Evolutionary conservation across 2,797 vertebrate species (phyloP).

Genomic region (Antrozous pallidus): DNA sequence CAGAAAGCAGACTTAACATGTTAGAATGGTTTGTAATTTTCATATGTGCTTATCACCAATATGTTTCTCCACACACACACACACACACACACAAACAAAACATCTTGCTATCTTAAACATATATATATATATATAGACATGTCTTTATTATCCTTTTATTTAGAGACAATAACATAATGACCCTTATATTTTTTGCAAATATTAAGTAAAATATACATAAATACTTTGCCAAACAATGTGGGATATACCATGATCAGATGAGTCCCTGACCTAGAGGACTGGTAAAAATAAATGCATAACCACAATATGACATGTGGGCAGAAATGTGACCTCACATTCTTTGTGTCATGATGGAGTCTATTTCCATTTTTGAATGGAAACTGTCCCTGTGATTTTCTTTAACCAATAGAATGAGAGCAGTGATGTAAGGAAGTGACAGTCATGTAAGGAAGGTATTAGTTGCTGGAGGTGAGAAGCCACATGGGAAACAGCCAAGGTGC

Average conservation of each 20-base stretch:
- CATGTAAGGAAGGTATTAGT: neutral
- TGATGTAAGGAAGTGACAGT: neutral
- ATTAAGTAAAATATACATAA: neutral
- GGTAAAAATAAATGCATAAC: neutral
- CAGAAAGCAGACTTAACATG: neutral
- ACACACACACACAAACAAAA: too few species aligned
- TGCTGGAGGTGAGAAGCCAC: neutral
- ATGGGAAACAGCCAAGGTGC: neutral
- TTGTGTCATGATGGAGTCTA: neutral
- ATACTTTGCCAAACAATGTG: neutral
- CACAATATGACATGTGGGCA: neutral
- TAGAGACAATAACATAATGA: neutral
- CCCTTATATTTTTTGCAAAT: neutral
- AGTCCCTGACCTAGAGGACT: neutral
- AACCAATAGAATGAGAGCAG: neutral
- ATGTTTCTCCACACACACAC: too few species aligned
- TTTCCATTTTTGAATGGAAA: neutral
- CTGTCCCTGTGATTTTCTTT: neutral
- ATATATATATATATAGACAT: neutral
- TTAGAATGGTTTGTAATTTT: neutral
- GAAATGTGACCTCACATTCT: neutral
- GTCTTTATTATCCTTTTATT: neutral
- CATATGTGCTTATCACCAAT: neutral
- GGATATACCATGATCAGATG: neutral
- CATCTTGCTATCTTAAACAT: neutral